Evolutionary conservation across 2,888 invertebrate genomes (phyloP), one percentile per base, ranked within the genome.

Genomic region (Periphyllus acericola): DNA sequence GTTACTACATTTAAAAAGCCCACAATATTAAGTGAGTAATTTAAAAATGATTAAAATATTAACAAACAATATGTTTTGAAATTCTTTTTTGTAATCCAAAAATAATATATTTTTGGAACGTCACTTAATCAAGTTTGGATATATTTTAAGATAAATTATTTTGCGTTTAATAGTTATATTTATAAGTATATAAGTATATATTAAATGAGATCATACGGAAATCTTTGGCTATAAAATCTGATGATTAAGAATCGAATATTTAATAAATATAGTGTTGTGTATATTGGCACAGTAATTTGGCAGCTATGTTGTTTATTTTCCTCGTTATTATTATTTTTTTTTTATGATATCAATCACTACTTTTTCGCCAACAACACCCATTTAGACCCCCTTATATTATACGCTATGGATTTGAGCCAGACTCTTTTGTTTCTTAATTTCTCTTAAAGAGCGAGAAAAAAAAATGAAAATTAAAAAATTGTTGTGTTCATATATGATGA

Each of bases 401-500:
- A 68, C 19, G 34, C n/a, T 36, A 79, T 86, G 86, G 86, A 86
- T 72, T 86, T 66, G 72, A 79, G 86, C 86, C 86, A 86, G 79
- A 72, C 6, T 85, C 78, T 84, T 76, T 32, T 34, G 29, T 78
- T 55, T 32, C 52, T 76, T 8, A 4, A 60, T 60, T 60, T 60
- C 21, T 60, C 21, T 25, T 9, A 25, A 21, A 25, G 3, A 60
- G 14, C 14, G 46, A 46, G 46, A 46, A 14, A 46, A 46, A 46
- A 14, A 60, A 46, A 46, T 46, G 11, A 46, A 46, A 46, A 46
- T 46, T 8, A 46, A 46, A 46, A 8, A 8, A 46, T 11, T 46
- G 8, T 8, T 46, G 5, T 46, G 46, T 60, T 55, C 21, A 55
- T 55, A 55, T 17, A 46, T 46, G 46, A 25, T 60, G 60, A 60